Percentiles rank a stretch among this genome's conserved stretches.
These are phyloP conservation scores for Piscicola geometra DNA, from an alignment of 2,888 invertebrate species.

Conservation along the genomic window DNA sequence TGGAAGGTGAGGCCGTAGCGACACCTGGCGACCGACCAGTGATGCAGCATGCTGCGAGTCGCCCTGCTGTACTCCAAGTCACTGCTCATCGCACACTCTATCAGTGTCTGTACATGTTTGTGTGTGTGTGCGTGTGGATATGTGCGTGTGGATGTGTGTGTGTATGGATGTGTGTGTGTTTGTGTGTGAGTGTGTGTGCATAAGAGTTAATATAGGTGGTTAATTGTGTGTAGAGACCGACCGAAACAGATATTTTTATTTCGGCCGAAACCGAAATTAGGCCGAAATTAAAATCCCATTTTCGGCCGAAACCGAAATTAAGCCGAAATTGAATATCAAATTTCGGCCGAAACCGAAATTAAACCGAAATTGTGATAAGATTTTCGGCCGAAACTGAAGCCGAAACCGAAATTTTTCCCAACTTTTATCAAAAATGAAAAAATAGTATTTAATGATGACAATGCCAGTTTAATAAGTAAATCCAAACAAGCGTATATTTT, in stretches of 20 bases:
- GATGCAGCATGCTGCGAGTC: slow-evolving; percentile 31
- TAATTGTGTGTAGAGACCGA: not conserved
- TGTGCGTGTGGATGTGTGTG: not conserved
- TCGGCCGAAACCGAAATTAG: too few relatives aligned
- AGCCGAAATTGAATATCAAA: too few relatives aligned
- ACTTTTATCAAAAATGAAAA: too few relatives aligned
- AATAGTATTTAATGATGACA: too few relatives aligned
- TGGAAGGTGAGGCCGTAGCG: slow-evolving; percentile 31
- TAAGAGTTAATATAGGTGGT: not conserved
- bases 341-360: too few relatives aligned
- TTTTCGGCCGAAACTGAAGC: too few relatives aligned
- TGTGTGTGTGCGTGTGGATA: not conserved
- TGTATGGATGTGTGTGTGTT: not conserved
- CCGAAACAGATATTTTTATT: not conserved
- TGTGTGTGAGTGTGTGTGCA: not conserved
- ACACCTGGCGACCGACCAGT: slow-evolving; percentile 16
- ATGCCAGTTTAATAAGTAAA: too few relatives aligned
- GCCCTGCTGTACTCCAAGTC: slow-evolving; percentile 23
- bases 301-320: too few relatives aligned
- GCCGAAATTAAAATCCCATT: too few relatives aligned
- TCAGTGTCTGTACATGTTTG: slow-evolving; percentile 1
- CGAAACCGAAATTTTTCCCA: too few relatives aligned
- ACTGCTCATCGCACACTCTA: slow-evolving; percentile 12
- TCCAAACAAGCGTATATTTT: too few relatives aligned
- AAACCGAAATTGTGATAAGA: too few relatives aligned